A percentile compares a stretch with the other conserved stretches of the same genome.
phyloP scores from a whole-genome alignment of 2,113 vertebrate genomes.

The Albula goreensis region DNA sequence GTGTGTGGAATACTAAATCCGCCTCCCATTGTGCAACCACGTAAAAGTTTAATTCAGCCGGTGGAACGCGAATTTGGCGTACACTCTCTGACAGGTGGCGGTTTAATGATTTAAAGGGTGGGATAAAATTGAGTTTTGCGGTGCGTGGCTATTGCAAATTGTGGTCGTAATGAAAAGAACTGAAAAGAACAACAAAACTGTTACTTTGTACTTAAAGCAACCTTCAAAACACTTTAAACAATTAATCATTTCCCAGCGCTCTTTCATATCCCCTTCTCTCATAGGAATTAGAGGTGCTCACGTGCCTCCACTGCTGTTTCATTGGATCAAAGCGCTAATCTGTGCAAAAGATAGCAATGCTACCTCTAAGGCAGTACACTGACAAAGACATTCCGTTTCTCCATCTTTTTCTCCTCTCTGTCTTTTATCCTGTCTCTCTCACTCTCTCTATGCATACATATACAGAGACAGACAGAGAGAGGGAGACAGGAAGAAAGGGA shows the following conservation, averaged over 20 bases:
- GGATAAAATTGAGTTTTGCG: constrained; percentile 47
- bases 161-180: constrained; percentile 31
- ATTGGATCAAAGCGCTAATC: background rate
- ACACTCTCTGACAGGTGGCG: constrained; percentile 54
- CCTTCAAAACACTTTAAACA: constrained; percentile 1
- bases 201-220: constrained; percentile 26
- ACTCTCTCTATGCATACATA: too few species aligned
- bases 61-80: constrained; percentile 43
- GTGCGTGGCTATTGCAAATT: constrained; percentile 40
- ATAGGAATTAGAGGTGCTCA: background rate
- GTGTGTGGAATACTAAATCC: constrained; percentile 52
- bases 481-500: too few species aligned
- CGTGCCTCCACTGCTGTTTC: background rate
- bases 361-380: too few species aligned
- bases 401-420: too few species aligned
- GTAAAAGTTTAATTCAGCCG: constrained; percentile 54
- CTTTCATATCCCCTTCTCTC: background rate
- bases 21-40: constrained; percentile 35
- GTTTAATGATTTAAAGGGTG: constrained; percentile 61
- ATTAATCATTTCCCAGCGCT: constrained; percentile 20
- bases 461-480: too few species aligned
- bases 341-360: too few species aligned
- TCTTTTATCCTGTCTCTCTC: too few species aligned
- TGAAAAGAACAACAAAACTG: constrained; percentile 25
- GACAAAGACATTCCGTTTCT: too few species aligned